Evolutionary conservation across 2,888 invertebrate genomes (phyloP).

Genomic region (Oscheius sp.): DNA sequence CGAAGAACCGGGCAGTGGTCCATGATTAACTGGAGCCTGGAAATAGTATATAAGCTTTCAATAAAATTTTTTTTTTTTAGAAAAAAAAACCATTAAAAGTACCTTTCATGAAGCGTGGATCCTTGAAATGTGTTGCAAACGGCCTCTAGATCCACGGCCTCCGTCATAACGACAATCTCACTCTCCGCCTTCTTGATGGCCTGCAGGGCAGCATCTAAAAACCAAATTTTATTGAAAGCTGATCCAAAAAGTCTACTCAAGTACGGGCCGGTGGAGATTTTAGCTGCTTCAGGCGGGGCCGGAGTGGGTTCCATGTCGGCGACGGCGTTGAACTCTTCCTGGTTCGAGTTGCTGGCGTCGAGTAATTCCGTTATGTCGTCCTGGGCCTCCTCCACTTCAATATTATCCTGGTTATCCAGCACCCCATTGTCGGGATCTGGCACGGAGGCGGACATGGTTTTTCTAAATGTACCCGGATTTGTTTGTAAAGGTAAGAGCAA

Average conservation of each 20-base stretch:
- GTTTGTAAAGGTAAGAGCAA: no score
- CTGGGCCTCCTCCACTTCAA: slow-evolving; percentile 6
- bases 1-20: slow-evolving; percentile 52
- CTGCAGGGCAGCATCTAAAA: no score
- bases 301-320: slow-evolving; percentile 30
- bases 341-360: slow-evolving; percentile 25
- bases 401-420: slow-evolving; percentile 6
- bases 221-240: neutral
- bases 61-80: no score
- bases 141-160: slow-evolving; percentile 31
- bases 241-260: neutral
- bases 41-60: neutral
- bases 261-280: neutral
- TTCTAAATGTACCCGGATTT: neutral
- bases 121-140: slow-evolving; percentile 22
- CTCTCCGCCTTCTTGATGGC: no score
- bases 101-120: slow-evolving; percentile 25
- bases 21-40: slow-evolving; percentile 46
- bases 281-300: slow-evolving; percentile 3
- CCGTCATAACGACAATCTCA: slow-evolving; percentile 16
- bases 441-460: slow-evolving; percentile 13
- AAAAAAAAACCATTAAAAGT: neutral
- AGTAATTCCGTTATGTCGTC: slow-evolving; percentile 1
- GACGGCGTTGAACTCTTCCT: slow-evolving; percentile 15
- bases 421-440: slow-evolving; percentile 29